Percentiles rank a stretch among this genome's conserved stretches.
phyloP scores from a whole-genome alignment of 2,888 invertebrate species.

The Deilephila elpenor region DNA sequence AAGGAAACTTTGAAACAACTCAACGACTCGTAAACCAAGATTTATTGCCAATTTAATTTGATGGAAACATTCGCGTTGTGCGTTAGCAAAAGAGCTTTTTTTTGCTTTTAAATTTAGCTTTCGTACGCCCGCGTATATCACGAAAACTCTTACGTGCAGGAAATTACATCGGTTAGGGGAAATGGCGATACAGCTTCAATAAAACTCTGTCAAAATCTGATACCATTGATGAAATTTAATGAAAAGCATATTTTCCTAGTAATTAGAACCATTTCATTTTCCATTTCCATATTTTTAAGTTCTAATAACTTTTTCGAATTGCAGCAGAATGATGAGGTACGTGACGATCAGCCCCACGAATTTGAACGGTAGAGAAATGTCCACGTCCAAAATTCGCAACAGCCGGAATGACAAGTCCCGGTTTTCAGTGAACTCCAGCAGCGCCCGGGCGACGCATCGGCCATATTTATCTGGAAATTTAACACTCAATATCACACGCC shows the following conservation, averaged over 20 bases:
- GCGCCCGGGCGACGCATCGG: slow-evolving; percentile 64
- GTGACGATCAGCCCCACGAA: slow-evolving; percentile 66
- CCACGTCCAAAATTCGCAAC: slow-evolving; percentile 68
- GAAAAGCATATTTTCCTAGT: neutral
- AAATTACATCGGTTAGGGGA: slow-evolving; percentile 22
- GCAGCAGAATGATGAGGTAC: slow-evolving; percentile 71
- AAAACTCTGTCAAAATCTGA: slow-evolving; percentile 19
- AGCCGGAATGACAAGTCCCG: slow-evolving; percentile 69
- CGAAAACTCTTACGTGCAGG: slow-evolving; percentile 14
- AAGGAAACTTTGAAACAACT: slow-evolving; percentile 38
- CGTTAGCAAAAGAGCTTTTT: neutral
- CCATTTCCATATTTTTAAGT: slow-evolving; percentile 37
- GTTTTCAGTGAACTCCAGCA: slow-evolving; percentile 67
- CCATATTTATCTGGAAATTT: slow-evolving; percentile 64
- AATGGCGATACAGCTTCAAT: neutral
- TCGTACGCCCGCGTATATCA: slow-evolving; percentile 17
- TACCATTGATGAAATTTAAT: neutral
- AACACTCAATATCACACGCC: slow-evolving; percentile 12
- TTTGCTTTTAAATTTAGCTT: slow-evolving; percentile 1
- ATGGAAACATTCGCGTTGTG: slow-evolving; percentile 35
- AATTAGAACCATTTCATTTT: too few relatives aligned
- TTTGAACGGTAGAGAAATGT: slow-evolving; percentile 71
- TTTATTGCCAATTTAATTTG: slow-evolving; percentile 47
- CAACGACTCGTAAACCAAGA: slow-evolving; percentile 39
- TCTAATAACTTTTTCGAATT: slow-evolving; percentile 68